Percentiles rank a stretch among this genome's conserved stretches.
These are phyloP conservation scores for Diplolepis rosae DNA, from an alignment of 2,888 invertebrate species.

Conservation along the genomic window DNA sequence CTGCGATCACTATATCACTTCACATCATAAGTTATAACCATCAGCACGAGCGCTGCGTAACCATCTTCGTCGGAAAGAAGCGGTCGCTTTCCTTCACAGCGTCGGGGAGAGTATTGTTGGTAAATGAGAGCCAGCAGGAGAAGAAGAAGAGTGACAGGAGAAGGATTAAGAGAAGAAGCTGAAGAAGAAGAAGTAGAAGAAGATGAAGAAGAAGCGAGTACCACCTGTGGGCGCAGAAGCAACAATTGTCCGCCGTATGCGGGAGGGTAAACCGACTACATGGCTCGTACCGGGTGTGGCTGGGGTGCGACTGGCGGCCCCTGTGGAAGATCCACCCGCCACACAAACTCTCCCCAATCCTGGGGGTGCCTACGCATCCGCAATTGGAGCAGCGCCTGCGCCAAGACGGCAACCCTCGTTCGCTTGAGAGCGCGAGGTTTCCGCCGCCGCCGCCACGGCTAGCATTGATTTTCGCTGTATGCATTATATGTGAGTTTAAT, in stretches of 20 bases:
- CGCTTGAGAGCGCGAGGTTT: conserved; percentile 38
- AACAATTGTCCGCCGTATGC: conserved; percentile 74
- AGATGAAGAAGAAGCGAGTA: conserved; percentile 57
- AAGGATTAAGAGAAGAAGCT: conserved; percentile 29
- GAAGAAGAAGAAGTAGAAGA: conserved; percentile 33
- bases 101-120: conserved; percentile 29
- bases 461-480: conserved; percentile 62
- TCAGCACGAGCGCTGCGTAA: conserved; percentile 38
- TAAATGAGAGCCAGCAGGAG: conserved; percentile 18
- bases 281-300: conserved; percentile 73
- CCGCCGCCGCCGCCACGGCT: conserved; percentile 33
- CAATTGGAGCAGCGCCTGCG: conserved; percentile 51
- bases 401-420: conserved; percentile 44
- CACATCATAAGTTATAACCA: too few relatives aligned
- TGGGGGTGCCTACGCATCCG: conserved; percentile 59
- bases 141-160: background rate
- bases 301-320: conserved; percentile 68
- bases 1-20: background rate
- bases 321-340: conserved; percentile 53
- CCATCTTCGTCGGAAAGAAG: conserved; percentile 17
- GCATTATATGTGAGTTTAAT: conserved; percentile 2
- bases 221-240: conserved; percentile 74
- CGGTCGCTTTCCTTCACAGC: conserved; percentile 39
- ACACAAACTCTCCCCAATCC: conserved; percentile 58
- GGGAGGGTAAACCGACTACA: conserved; percentile 73